These are phyloP conservation scores for Leucophenga montana DNA, from an alignment of 2,888 invertebrate species.

Conservation along the genomic window DNA sequence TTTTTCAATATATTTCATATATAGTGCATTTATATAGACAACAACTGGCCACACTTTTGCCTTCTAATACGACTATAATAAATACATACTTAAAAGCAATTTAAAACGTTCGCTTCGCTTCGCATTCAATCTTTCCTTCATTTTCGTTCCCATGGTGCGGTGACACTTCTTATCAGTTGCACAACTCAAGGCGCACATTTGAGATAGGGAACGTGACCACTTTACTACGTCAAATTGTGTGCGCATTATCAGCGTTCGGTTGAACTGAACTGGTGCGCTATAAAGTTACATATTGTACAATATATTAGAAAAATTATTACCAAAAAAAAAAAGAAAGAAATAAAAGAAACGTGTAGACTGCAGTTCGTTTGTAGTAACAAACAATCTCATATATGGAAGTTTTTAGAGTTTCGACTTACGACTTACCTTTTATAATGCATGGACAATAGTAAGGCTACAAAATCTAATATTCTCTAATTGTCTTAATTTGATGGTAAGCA, in stretches of 20 bases:
- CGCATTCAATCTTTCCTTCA: too few relatives aligned
- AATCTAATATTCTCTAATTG: too few relatives aligned
- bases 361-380: too few relatives aligned
- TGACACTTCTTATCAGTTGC: constrained; percentile 15
- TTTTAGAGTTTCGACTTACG: too few relatives aligned
- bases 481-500: too few relatives aligned
- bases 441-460: too few relatives aligned
- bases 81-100: too few relatives aligned
- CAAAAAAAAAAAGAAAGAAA: constrained; percentile 29
- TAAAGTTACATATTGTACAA: too few relatives aligned
- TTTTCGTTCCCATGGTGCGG: constrained; percentile 18
- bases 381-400: too few relatives aligned
- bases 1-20: constrained; percentile 5
- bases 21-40: not conserved
- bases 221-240: constrained; percentile 52
- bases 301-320: constrained; percentile 5
- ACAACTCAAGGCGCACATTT: constrained; percentile 3
- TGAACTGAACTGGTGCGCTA: not conserved
- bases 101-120: not conserved
- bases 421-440: too few relatives aligned
- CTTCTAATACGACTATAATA: too few relatives aligned
- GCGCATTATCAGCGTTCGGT: constrained; percentile 36
- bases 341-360: constrained; percentile 23
- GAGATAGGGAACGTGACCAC: constrained; percentile 40
- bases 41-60: too few relatives aligned